Evolutionary conservation across 2,888 invertebrate species (phyloP), one percentile per base, ranked within the genome.

Genomic region (Nomada fabriciana): DNA sequence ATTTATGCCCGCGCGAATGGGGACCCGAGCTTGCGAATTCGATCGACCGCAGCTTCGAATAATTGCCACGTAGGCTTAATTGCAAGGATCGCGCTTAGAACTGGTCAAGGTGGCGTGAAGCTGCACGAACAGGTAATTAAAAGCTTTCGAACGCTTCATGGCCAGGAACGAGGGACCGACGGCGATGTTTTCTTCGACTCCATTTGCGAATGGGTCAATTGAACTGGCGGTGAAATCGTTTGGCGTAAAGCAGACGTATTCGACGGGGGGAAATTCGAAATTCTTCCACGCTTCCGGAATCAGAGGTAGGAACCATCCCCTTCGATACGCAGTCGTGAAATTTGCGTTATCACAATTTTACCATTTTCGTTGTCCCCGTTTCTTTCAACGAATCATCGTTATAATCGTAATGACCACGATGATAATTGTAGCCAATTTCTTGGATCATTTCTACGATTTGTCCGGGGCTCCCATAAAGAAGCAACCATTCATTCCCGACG

Each of bases 161-260:
- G 43, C 9, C 25, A 50, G 53, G n/a, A 36, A 52, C 11, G 50
- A n/a, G 59, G 43, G 57, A 43, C 29, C 53, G 50, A 59, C 59
- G 29, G 50, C 47, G 53, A 52, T 64, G 47, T 52, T 23, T 43
- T 0, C 18, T 10, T 25, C 43, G 65, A 73, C 36, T 57, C 57
- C 15, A 23, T 73, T 59, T 59, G 52, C n/a, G 23, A 36, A 2
- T 20, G 20, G 18, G 20, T 11, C 20, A 68, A 68, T 68, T 55
- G 23, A 42, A 11, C 11, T 43, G 15, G 43, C 23, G 15, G 53
- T 36, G 20, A 53, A 53, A 53, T 36, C 15, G 53, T 18, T 18
- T 1, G 4, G 15, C 15, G 47, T 10, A 3, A 47, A 47, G 3
- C 15, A 7, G 5, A 7, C 94, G 92, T 93, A 93, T 93, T 94